These are phyloP conservation scores for Spodoptera picta DNA, from an alignment of 2,888 invertebrate species.

Conservation along the genomic window DNA sequence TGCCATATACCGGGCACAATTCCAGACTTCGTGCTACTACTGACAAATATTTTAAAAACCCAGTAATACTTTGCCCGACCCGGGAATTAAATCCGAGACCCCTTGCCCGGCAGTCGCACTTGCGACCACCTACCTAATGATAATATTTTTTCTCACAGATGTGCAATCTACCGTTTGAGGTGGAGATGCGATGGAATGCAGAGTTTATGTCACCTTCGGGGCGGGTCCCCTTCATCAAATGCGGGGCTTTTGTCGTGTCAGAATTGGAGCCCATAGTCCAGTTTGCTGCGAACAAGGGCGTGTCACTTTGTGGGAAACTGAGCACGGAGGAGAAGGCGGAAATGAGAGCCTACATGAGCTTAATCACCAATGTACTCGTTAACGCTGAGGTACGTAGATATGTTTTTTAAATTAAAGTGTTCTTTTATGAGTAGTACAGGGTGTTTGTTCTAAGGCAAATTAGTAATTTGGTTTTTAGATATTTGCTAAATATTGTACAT, in stretches of 20 bases:
- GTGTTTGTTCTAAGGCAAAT: too few species aligned
- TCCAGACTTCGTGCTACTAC: too few species aligned
- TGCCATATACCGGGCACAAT: too few species aligned
- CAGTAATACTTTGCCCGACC: too few species aligned
- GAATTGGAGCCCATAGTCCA: constrained; percentile 97
- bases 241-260: constrained; percentile 95
- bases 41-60: too few species aligned
- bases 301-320: constrained; percentile 92
- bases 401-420: too few species aligned
- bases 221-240: constrained; percentile 96
- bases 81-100: too few species aligned
- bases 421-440: too few species aligned
- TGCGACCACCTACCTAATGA: too few species aligned
- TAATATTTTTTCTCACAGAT: constrained; percentile 84
- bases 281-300: constrained; percentile 95
- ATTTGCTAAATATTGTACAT: too few species aligned
- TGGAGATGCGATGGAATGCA: constrained; percentile 96
- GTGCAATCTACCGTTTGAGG: constrained; percentile 94
- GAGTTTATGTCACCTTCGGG: constrained; percentile 99
- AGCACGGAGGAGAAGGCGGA: constrained; percentile 94
- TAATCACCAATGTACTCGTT: constrained; percentile 95
- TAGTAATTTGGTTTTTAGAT: too few species aligned
- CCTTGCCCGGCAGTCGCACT: too few species aligned
- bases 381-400: constrained; percentile 93
- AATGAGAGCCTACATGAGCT: constrained; percentile 97